Percentiles rank a stretch among this genome's conserved stretches.
Conservation (phyloP, 2,797 vertebrate genomes). For the Takifugu ocellatus region DNA sequence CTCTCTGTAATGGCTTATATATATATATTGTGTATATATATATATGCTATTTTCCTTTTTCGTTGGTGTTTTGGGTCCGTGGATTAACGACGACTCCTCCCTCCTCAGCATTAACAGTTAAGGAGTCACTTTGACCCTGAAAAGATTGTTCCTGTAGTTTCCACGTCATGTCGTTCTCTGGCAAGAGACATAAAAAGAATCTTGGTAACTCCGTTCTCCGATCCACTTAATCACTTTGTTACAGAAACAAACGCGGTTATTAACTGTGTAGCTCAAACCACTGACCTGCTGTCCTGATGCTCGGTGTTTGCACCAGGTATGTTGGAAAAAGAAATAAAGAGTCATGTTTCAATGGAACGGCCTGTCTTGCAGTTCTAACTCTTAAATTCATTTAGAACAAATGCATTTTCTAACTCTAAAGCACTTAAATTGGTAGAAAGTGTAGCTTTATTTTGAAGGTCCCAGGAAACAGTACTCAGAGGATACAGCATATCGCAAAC, state of each 20-base stretch:
- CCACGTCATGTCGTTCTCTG: conserved; percentile 79
- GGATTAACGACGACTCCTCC: conserved; percentile 18
- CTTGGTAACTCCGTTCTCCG: conserved; percentile 66
- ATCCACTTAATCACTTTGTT: conserved; percentile 55
- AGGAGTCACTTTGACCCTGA: conserved; percentile 55
- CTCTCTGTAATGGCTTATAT: conserved; percentile 43
- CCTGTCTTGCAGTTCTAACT: background rate
- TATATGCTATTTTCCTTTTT: conserved; percentile 21
- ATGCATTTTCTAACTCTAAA: no score
- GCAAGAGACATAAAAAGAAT: conserved; percentile 64
- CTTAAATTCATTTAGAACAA: no score
- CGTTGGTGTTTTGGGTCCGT: conserved; percentile 33
- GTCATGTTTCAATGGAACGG: conserved; percentile 50
- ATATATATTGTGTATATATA: no score
- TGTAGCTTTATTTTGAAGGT: no score
- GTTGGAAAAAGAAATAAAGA: conserved; percentile 68
- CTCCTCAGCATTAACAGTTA: conserved; percentile 29
- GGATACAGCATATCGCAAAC: conserved; percentile 18
- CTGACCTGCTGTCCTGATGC: conserved; percentile 55
- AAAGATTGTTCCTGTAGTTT: conserved; percentile 60
- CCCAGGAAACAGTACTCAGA: background rate
- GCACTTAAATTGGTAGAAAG: no score
- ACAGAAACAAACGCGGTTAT: conserved; percentile 73
- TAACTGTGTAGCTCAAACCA: conserved; percentile 81
- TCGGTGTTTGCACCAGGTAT: conserved; percentile 70